A percentile compares a stretch with the other conserved stretches of the same genome.
These are phyloP conservation scores for Charaxes varanes DNA, from an alignment of 1,140 invertebrate species.

Conservation along the genomic window DNA sequence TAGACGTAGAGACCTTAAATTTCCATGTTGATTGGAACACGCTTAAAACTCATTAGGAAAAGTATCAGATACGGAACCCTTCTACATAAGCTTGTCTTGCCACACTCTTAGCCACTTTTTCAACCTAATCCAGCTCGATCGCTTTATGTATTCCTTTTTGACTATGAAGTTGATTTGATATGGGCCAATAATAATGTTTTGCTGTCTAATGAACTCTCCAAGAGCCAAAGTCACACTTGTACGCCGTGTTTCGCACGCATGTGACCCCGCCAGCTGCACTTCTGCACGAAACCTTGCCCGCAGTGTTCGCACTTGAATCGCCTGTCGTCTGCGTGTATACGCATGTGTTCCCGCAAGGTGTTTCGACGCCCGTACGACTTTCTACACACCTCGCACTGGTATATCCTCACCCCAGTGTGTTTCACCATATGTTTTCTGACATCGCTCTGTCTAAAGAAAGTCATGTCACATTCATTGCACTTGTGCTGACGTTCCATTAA, in stretches of 20 bases:
- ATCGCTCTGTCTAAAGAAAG: constrained; percentile 26
- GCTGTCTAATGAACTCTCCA: too few species aligned
- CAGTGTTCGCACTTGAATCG: constrained; percentile 42
- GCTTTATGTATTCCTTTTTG: too few species aligned
- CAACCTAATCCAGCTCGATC: too few species aligned
- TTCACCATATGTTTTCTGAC: constrained; percentile 63
- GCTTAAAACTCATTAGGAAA: too few species aligned
- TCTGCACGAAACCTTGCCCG: constrained; percentile 25
- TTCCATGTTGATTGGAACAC: too few species aligned
- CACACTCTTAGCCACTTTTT: too few species aligned
- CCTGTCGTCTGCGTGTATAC: constrained; percentile 67
- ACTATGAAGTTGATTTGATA: too few species aligned
- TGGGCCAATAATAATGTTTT: too few species aligned
- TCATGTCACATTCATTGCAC: constrained; percentile 40
- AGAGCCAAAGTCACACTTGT: constrained; percentile 6
- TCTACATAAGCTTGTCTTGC: too few species aligned
- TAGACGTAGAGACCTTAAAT: too few species aligned
- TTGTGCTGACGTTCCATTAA: constrained; percentile 21
- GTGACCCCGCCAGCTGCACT: constrained; percentile 30
- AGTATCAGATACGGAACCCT: too few species aligned
- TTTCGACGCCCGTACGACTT: constrained; percentile 72
- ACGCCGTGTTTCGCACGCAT: constrained; percentile 28
- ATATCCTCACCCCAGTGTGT: constrained; percentile 77
- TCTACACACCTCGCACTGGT: constrained; percentile 69
- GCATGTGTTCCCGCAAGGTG: constrained; percentile 66